These are phyloP conservation scores for Pluvianellus socialis DNA, from an alignment of 2,113 vertebrate species.

Conservation along the genomic window DNA sequence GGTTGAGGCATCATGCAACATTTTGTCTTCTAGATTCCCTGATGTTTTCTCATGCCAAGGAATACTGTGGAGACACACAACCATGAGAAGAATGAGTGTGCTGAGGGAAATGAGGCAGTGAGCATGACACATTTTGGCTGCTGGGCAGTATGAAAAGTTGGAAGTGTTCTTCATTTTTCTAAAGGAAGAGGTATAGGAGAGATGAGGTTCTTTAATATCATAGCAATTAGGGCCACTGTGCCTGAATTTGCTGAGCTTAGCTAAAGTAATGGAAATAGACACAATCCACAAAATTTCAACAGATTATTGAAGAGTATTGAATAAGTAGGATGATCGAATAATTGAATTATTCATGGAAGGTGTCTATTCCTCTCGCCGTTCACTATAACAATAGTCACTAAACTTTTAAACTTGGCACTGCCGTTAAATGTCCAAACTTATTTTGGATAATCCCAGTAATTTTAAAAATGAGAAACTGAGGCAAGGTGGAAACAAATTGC, in stretches of 20 bases:
- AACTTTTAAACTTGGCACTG: neutral
- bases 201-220: neutral
- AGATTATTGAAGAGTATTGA: neutral
- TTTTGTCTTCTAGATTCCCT: neutral
- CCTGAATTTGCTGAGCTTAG: neutral
- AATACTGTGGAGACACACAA: neutral
- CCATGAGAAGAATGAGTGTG: neutral
- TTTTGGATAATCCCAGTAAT: neutral
- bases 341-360: neutral
- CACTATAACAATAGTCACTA: neutral
- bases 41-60: neutral
- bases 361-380: neutral
- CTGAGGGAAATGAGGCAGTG: neutral
- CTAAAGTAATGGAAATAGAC: neutral
- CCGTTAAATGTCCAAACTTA: neutral
- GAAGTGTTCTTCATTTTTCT: neutral
- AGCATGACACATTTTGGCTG: accelerated
- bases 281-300: neutral
- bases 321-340: neutral
- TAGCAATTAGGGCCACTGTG: neutral
- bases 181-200: neutral
- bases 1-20: accelerated
- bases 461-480: neutral
- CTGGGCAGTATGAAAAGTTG: accelerated
- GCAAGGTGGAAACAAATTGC: neutral